Conservation (phyloP, 2,113 vertebrate species). For the Upupa epops region DNA sequence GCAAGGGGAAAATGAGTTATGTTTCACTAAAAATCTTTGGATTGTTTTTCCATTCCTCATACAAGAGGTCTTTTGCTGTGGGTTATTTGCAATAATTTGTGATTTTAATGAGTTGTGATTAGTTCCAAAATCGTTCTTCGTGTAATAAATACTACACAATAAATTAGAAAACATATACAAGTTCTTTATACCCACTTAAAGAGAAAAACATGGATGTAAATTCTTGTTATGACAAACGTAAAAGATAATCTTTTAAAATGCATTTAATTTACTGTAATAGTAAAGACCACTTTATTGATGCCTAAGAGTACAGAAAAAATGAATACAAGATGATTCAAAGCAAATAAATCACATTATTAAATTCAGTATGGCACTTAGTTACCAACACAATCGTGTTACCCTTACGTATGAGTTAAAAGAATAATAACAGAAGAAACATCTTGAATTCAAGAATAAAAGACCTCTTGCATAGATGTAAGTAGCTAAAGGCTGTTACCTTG, state of each 20-base stretch:
- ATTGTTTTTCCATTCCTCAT: slow-evolving; percentile 8
- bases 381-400: slow-evolving; percentile 60
- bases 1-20: slow-evolving; percentile 32
- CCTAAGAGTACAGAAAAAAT: slow-evolving; percentile 61
- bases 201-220: slow-evolving; percentile 63
- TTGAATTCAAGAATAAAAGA: slow-evolving; percentile 67
- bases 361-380: slow-evolving; percentile 66
- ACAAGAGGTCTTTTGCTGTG: slow-evolving; percentile 49
- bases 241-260: slow-evolving; percentile 73
- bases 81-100: slow-evolving; percentile 67
- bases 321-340: slow-evolving; percentile 71
- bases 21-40: slow-evolving; percentile 21
- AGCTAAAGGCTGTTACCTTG: slow-evolving; percentile 53
- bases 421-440: slow-evolving; percentile 62
- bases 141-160: slow-evolving; percentile 69
- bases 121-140: slow-evolving; percentile 59
- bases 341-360: slow-evolving; percentile 74
- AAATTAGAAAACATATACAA: slow-evolving; percentile 73
- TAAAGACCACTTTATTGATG: slow-evolving; percentile 61
- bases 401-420: slow-evolving; percentile 49
- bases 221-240: slow-evolving; percentile 76
- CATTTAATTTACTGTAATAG: slow-evolving; percentile 72
- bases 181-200: slow-evolving; percentile 72
- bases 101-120: slow-evolving; percentile 76
- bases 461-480: not conserved